phyloP scores from a whole-genome alignment of 1,140 invertebrate species.

The Delia radicum region DNA sequence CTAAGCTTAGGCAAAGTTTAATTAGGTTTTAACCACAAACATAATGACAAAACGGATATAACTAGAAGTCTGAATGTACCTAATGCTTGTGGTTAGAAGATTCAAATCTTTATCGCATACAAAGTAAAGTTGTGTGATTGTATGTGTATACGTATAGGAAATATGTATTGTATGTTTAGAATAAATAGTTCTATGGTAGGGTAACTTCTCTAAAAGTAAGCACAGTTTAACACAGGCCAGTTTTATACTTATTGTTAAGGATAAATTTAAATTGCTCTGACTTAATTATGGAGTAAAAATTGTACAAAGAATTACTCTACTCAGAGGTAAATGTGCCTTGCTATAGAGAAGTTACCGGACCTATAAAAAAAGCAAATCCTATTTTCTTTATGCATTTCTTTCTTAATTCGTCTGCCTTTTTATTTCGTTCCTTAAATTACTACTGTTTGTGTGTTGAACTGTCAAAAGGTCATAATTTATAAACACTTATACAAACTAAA shows the following conservation, averaged over 20 bases:
- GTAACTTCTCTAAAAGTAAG: too few species aligned
- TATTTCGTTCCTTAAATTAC: background rate
- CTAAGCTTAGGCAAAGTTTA: background rate
- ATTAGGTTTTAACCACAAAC: constrained; percentile 16
- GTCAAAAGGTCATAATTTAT: background rate
- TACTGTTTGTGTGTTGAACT: background rate
- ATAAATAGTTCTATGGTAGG: too few species aligned
- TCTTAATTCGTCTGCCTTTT: background rate
- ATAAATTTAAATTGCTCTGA: too few species aligned
- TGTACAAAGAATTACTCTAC: too few species aligned
- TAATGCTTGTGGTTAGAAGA: background rate
- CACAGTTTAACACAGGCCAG: too few species aligned
- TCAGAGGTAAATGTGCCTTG: too few species aligned
- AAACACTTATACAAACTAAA: background rate
- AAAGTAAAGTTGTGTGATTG: background rate
- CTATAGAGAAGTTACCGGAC: too few species aligned
- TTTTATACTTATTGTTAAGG: too few species aligned
- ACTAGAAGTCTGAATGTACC: background rate
- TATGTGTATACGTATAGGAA: background rate
- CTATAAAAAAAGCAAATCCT: background rate
- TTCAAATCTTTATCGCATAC: background rate
- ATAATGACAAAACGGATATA: constrained; percentile 12
- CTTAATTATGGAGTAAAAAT: too few species aligned
- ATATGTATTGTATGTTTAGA: background rate
- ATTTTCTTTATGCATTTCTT: background rate